A percentile compares a stretch with the other conserved stretches of the same genome.
Evolutionary conservation across 1,140 invertebrate species (phyloP).

Genomic region (Caenorhabditis tropicalis): DNA sequence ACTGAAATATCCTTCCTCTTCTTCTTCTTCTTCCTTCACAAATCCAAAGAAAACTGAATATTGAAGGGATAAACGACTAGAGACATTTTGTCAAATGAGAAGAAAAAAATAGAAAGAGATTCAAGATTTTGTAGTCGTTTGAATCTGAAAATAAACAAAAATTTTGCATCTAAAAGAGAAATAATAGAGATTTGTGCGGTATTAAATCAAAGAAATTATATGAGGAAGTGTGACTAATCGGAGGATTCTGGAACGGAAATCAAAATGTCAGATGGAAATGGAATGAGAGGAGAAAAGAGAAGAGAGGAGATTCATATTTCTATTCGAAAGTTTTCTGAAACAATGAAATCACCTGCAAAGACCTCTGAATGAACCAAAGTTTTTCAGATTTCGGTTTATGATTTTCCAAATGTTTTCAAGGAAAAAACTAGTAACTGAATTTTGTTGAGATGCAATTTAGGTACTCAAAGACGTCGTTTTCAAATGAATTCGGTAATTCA

Average conservation of each 20-base stretch:
- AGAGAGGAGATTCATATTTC: not conserved
- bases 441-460: too few relatives aligned
- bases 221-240: not conserved
- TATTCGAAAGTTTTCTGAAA: too few relatives aligned
- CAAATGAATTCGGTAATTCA: too few relatives aligned
- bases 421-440: too few relatives aligned
- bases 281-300: not conserved
- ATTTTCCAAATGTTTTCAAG: too few relatives aligned
- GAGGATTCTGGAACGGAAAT: not conserved
- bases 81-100: not conserved
- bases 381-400: too few relatives aligned
- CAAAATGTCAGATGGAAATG: too few relatives aligned
- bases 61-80: not conserved
- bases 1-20: not conserved
- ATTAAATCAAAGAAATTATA: not conserved
- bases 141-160: slow-evolving; percentile 22
- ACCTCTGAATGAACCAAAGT: too few relatives aligned
- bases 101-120: not conserved
- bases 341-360: too few relatives aligned
- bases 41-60: slow-evolving; percentile 24
- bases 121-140: not conserved
- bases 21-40: not conserved
- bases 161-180: not conserved
- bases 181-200: not conserved
- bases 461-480: too few relatives aligned